phyloP scores from a whole-genome alignment of 2,888 invertebrate species.

The Melieria crassipennis region DNA sequence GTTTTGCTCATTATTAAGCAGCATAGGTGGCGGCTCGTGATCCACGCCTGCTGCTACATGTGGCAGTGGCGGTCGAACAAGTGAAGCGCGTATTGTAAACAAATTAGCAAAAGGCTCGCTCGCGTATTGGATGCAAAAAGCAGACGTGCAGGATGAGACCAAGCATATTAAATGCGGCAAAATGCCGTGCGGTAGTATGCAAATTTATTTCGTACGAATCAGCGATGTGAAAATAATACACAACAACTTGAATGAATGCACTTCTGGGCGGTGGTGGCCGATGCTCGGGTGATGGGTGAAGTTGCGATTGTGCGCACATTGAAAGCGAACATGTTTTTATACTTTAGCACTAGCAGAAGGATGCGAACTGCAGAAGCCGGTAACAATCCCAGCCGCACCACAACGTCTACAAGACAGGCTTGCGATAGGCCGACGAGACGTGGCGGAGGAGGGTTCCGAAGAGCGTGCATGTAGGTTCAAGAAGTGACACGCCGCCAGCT shows the following conservation, averaged over 20 bases:
- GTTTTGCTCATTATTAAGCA: too few relatives aligned
- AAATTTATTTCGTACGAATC: slow-evolving; percentile 22
- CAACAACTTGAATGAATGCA: slow-evolving; percentile 21
- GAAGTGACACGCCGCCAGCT: slow-evolving; percentile 2
- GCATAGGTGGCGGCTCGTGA: slow-evolving; percentile 47
- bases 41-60: slow-evolving; percentile 40
- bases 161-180: slow-evolving; percentile 35
- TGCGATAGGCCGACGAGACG: too few relatives aligned
- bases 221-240: slow-evolving; percentile 30
- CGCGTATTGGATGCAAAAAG: background rate
- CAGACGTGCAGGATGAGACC: slow-evolving; percentile 10
- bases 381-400: too few relatives aligned
- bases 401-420: too few relatives aligned
- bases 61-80: slow-evolving; percentile 49
- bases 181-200: slow-evolving; percentile 13
- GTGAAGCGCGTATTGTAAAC: slow-evolving; percentile 64
- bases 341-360: slow-evolving; percentile 54
- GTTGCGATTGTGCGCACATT: slow-evolving; percentile 60
- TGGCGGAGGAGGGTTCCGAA: background rate
- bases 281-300: slow-evolving; percentile 45
- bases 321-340: slow-evolving; percentile 66
- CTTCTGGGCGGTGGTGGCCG: slow-evolving; percentile 58
- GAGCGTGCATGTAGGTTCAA: too few relatives aligned
- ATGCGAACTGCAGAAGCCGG: slow-evolving; percentile 10
- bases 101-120: slow-evolving; percentile 55